Evolutionary conservation across 2,888 invertebrate genomes (phyloP), one percentile per base, ranked within the genome.

Genomic region (Diadegma fenestrale): DNA sequence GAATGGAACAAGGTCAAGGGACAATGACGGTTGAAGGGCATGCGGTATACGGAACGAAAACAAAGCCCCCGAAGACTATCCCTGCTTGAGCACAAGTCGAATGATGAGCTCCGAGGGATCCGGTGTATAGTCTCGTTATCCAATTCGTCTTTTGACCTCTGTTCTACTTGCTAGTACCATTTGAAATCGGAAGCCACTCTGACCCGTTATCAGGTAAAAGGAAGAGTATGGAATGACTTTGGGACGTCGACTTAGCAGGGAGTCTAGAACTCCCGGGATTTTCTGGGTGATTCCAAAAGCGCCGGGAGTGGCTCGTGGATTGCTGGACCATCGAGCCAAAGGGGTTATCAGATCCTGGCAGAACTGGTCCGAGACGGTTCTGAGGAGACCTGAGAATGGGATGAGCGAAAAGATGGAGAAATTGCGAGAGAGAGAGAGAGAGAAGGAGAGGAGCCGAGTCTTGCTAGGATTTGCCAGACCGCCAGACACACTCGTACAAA

Each of bases 321-420:
- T 2, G 77, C 54, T 43, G 33, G 68, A 63, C 45, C 43, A 48
- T 69, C 61, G 17, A 61, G 75, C 58, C 75, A 76, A 82, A 77
- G 37, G 71, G 51, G 37, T 78, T 78, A 78, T 82, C 82, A 73
- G 82, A 78, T 78, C 78, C 66, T 66, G 72, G 82, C 58, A 22
- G 78, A 78, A 78, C 41, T 82, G 63, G 78, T 17, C 45, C 41
- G 54, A 68, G 63, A 73, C 22, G 61, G 54, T 17, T 64, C 72
- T 41, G 41, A 37, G 14, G 26, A 54, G 78, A 37, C 61, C 58
- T 45, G 54, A 37, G 48, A 51, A 51, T 37, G 64, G 19, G 30
- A n/a, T n/a, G n/a, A 51, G 43, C 26, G 54, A 61, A 37, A 22
- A 37, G 64, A 76, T 14, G 45, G 64, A 64, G 64, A 37, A 19